Conservation (phyloP, 2,113 vertebrate genomes). For the Orientallactaga bullata region DNA sequence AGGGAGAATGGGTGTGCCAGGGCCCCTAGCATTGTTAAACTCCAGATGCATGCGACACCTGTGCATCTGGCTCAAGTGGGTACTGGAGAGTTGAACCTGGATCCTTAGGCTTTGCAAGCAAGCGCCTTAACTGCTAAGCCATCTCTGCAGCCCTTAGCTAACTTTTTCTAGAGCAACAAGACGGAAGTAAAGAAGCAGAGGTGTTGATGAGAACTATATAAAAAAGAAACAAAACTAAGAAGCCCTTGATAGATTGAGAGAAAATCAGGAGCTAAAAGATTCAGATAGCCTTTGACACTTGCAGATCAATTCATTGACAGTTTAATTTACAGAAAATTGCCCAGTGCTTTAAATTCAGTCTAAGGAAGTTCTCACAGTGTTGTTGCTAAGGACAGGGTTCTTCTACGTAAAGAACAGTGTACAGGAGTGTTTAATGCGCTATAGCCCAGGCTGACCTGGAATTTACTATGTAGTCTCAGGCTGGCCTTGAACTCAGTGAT, state of each 20-base stretch:
- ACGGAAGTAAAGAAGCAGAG: neutral
- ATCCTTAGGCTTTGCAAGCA: too few relatives aligned
- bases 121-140: too few relatives aligned
- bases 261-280: conserved; percentile 8
- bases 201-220: neutral
- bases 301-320: neutral
- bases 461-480: too few relatives aligned
- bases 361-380: conserved; percentile 9
- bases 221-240: conserved; percentile 2
- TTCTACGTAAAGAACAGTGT: conserved; percentile 29
- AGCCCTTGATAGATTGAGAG: neutral
- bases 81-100: too few relatives aligned
- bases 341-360: conserved; percentile 1
- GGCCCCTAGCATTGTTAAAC: too few relatives aligned
- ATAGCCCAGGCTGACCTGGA: too few relatives aligned
- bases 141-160: neutral
- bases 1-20: too few relatives aligned
- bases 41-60: too few relatives aligned
- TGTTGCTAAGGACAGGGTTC: neutral
- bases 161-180: neutral
- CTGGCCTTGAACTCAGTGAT: too few relatives aligned
- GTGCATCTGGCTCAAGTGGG: too few relatives aligned
- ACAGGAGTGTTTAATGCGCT: neutral
- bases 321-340: conserved; percentile 24
- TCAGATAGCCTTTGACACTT: conserved; percentile 44